These are phyloP conservation scores for Schizaphis graminum DNA, from an alignment of 2,888 invertebrate genomes.

Conservation along the genomic window DNA sequence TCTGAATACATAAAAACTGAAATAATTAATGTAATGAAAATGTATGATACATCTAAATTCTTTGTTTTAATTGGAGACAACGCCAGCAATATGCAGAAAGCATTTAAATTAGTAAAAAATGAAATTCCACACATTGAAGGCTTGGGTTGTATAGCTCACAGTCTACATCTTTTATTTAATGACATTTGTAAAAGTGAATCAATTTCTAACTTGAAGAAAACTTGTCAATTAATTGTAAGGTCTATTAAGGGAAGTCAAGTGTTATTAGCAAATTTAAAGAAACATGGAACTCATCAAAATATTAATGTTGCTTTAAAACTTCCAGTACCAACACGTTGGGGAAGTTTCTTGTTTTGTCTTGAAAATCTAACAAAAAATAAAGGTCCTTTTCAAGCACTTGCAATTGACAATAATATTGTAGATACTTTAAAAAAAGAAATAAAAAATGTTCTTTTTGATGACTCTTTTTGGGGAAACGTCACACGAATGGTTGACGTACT, in stretches of 20 bases:
- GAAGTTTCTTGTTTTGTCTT: constrained; percentile 35
- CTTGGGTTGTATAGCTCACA: constrained; percentile 22
- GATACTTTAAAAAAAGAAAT: neutral
- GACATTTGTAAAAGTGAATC: constrained; percentile 4
- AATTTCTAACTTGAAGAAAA: neutral
- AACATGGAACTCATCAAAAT: constrained; percentile 3
- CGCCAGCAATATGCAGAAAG: constrained; percentile 40
- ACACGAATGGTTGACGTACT: too few species aligned
- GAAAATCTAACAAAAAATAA: constrained; percentile 23
- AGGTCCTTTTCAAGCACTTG: neutral
- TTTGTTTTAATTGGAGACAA: constrained; percentile 35
- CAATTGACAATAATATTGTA: neutral
- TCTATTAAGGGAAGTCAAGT: neutral
- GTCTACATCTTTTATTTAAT: constrained; percentile 24
- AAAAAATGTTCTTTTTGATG: neutral
- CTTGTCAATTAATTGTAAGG: too few species aligned
- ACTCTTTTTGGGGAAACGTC: too few species aligned
- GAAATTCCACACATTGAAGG: neutral
- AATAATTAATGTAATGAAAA: constrained; percentile 8
- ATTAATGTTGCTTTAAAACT: neutral
- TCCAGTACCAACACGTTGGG: neutral
- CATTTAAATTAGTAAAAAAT: neutral
- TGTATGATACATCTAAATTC: neutral
- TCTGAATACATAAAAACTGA: constrained; percentile 19
- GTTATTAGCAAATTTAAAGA: neutral